Evolutionary conservation across 2,888 invertebrate species (phyloP).

Genomic region (Pandemis corylana): DNA sequence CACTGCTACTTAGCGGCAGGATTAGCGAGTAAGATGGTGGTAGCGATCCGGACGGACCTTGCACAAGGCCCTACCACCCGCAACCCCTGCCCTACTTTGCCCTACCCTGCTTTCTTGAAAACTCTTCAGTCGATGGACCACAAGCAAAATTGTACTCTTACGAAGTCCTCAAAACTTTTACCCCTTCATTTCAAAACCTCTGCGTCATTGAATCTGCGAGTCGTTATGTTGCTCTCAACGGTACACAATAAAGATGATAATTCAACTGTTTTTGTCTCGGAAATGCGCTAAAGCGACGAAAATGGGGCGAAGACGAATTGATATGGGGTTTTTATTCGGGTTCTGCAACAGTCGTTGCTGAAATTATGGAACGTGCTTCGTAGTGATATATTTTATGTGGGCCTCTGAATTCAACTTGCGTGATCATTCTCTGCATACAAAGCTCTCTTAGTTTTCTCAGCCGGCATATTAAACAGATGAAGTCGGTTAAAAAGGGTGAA

Average conservation of each 20-base stretch:
- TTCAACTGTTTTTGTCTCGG: conserved; percentile 54
- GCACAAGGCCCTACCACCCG: no score
- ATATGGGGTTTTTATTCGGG: conserved; percentile 50
- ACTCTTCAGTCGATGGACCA: neutral
- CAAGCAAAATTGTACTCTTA: neutral
- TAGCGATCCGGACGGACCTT: no score
- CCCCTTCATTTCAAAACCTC: conserved; percentile 17
- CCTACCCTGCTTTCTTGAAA: neutral
- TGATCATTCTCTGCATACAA: neutral
- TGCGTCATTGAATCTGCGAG: conserved; percentile 43
- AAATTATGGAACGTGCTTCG: conserved; percentile 25
- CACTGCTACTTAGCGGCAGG: no score
- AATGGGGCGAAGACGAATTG: conserved; percentile 52
- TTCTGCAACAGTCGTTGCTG: conserved; percentile 39
- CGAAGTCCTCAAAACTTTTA: neutral
- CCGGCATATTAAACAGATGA: neutral
- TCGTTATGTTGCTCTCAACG: conserved; percentile 41
- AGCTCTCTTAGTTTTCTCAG: neutral
- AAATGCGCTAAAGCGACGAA: conserved; percentile 53
- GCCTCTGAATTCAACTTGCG: neutral
- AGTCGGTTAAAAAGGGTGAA: neutral
- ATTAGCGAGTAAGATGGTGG: no score
- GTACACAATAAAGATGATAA: conserved; percentile 60
- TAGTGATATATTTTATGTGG: conserved; percentile 10
- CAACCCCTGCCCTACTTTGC: no score